These are phyloP conservation scores for Carcharodon carcharias DNA, from an alignment of 2,797 vertebrate species.

Conservation along the genomic window DNA sequence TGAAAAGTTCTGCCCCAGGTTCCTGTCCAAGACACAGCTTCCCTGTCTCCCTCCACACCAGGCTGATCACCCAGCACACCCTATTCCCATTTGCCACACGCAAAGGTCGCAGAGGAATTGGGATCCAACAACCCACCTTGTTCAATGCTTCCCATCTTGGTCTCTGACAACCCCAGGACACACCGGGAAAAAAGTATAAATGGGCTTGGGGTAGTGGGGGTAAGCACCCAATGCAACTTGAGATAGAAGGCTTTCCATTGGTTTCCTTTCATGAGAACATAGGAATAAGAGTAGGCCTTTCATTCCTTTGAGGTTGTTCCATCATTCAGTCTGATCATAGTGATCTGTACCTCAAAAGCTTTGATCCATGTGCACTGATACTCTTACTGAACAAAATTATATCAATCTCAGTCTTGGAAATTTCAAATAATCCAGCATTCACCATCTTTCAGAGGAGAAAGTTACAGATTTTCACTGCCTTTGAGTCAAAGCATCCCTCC, in stretches of 20 bases:
- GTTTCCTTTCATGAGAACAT: too few relatives aligned
- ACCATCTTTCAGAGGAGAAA: neutral
- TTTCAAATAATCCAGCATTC: neutral
- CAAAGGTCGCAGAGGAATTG: neutral
- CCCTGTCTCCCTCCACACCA: too few relatives aligned
- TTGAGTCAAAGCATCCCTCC: neutral
- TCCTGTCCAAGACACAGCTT: too few relatives aligned
- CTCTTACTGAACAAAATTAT: neutral
- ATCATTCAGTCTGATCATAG: neutral
- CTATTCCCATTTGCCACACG: too few relatives aligned
- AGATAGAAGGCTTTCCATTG: too few relatives aligned
- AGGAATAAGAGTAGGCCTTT: neutral
- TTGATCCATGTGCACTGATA: neutral
- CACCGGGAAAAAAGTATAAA: neutral
- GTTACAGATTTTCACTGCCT: neutral
- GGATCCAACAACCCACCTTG: neutral
- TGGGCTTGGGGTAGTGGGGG: too few relatives aligned
- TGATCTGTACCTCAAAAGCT: neutral
- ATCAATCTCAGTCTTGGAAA: neutral
- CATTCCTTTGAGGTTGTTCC: neutral
- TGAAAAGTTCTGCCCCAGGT: too few relatives aligned
- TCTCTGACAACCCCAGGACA: neutral
- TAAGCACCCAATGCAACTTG: neutral
- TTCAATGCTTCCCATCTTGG: neutral
- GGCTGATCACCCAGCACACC: too few relatives aligned